Evolutionary conservation across 2,888 invertebrate species (phyloP), one percentile per base, ranked within the genome.

Genomic region (Belgica antarctica): DNA sequence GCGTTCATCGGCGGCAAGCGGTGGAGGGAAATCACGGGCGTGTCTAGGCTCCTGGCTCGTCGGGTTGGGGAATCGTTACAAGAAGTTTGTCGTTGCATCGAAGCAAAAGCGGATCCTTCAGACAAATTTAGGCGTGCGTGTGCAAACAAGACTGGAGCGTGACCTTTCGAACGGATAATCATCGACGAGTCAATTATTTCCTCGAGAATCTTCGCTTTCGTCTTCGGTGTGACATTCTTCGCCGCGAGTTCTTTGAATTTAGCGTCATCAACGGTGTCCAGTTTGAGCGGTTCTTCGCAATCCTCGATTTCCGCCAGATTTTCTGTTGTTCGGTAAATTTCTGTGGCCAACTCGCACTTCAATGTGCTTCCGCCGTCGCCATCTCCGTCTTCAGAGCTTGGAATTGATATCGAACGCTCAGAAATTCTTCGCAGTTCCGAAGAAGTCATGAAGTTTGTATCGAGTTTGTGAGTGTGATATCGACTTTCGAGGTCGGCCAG

Each of bases 11-110:
- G 88, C 15, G 92, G 92, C 47, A 93, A 79, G 75, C 88, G 84
- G 77, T 88, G 89, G 28, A 92, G 80, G 19, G 91, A 88, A 75
- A 93, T 90, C 22, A 92, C 88, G 1, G 92, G 90, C 1, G 92
- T 89, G 75, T 93, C 93, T 73, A 93, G 82, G 71, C 92, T 92
- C 79, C 92, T 92, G 1, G 92, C 89, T 74, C 92, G 83, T 66
- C 92, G 83, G 70, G 89, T 87, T 2, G 90, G 90, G 0, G 90
- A 91, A 73, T 85, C 84, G 74, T 86, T 88, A 0, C 88, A 84
- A 5, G 90, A 89, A 75, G 87, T 88, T 78, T 92, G 90, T 61
- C 90, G 85, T 77, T 90, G 89, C 34, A 91, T 77, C 0, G 89
- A 81, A 1, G 86, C 86, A 75, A 89, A 87, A 4, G 88, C 89